Conservation (phyloP, 1,140 invertebrate genomes). For the Drosophila yakuba region DNA sequence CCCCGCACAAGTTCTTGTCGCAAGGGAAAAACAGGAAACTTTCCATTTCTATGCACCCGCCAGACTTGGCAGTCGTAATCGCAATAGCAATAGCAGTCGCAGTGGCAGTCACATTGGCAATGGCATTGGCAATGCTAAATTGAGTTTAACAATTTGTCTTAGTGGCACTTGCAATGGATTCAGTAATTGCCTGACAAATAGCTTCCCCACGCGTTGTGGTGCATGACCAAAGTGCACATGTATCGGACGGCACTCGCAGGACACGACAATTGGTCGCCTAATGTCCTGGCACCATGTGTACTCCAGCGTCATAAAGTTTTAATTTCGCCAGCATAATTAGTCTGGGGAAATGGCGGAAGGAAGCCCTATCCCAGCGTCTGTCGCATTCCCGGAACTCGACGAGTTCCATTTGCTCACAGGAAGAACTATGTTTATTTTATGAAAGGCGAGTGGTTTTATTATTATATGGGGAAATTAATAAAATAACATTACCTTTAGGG, state of each 20-base stretch:
- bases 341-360: constrained; percentile 44
- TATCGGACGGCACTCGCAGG: constrained; percentile 19
- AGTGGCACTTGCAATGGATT: constrained; percentile 47
- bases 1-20: constrained; percentile 25
- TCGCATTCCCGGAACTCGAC: constrained; percentile 9
- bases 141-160: constrained; percentile 59
- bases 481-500: too few species aligned
- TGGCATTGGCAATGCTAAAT: constrained; percentile 40
- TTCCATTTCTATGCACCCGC: constrained; percentile 47
- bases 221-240: constrained; percentile 6
- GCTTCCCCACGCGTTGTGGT: constrained; percentile 31
- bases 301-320: constrained; percentile 46
- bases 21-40: constrained; percentile 10
- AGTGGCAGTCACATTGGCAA: too few species aligned
- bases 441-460: too few species aligned
- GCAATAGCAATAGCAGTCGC: constrained; percentile 11
- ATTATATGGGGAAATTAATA: too few species aligned
- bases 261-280: constrained; percentile 48
- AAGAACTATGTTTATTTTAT: not conserved
- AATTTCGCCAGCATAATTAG: constrained; percentile 50
- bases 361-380: constrained; percentile 39
- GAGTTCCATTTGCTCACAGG: constrained; percentile 7
- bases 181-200: constrained; percentile 53
- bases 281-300: constrained; percentile 50
- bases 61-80: constrained; percentile 7